These are phyloP conservation scores for Apodemus speciosus DNA, from an alignment of 2,113 vertebrate species.

Conservation along the genomic window DNA sequence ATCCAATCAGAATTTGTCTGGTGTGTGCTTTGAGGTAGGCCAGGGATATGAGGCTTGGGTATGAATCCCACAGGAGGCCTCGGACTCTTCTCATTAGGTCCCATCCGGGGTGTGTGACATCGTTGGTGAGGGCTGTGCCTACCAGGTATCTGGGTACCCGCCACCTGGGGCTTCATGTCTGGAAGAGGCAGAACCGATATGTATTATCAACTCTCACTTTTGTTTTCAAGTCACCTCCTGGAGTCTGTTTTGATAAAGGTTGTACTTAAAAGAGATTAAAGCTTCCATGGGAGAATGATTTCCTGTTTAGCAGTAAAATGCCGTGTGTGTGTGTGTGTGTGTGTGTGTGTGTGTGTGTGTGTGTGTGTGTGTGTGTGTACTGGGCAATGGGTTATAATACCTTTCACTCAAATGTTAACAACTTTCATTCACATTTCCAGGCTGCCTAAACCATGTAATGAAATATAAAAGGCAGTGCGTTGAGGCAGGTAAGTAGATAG, in stretches of 20 bases:
- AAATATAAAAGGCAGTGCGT: slow-evolving; percentile 71
- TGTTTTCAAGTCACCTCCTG: not conserved
- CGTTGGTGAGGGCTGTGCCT: not conserved
- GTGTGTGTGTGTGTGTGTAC: not conserved
- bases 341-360: not conserved
- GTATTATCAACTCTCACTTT: not conserved
- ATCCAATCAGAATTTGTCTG: not conserved
- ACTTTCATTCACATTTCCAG: slow-evolving; percentile 69
- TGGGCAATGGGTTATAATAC: not conserved
- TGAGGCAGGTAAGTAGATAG: slow-evolving; percentile 67
- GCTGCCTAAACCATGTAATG: slow-evolving; percentile 72
- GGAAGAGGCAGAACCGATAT: not conserved
- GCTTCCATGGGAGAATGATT: not conserved
- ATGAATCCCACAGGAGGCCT: not conserved
- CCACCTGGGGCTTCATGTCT: not conserved
- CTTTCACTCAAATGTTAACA: slow-evolving; percentile 66
- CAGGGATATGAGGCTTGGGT: not conserved
- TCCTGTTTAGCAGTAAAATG: slow-evolving; percentile 46
- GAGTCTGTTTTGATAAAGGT: not conserved
- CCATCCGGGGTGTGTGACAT: fast-evolving
- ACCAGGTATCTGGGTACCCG: not conserved
- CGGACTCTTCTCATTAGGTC: not conserved
- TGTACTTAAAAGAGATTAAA: slow-evolving; percentile 38
- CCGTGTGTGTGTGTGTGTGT: not conserved
- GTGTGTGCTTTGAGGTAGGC: not conserved